phyloP scores from a whole-genome alignment of 2,888 invertebrate species.

The Tribolium freemani region DNA sequence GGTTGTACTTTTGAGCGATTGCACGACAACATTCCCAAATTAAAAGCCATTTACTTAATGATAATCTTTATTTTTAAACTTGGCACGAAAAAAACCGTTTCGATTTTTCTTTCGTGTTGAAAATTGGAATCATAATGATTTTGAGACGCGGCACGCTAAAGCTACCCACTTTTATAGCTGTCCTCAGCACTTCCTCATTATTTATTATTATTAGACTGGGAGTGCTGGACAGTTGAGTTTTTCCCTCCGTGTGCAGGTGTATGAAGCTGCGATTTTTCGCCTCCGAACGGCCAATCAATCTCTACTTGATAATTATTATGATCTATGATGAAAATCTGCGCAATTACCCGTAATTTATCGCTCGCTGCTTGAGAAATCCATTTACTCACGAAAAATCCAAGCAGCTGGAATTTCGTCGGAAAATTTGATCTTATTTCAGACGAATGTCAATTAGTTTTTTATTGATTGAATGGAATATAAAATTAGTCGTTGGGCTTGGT shows the following conservation, averaged over 20 bases:
- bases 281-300: not conserved
- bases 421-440: not conserved
- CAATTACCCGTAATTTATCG: constrained; percentile 17
- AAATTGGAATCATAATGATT: not conserved
- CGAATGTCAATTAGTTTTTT: constrained; percentile 37
- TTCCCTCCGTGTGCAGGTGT: not conserved
- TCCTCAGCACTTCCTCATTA: not conserved
- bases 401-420: not conserved
- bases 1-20: not conserved
- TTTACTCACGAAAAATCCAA: not conserved
- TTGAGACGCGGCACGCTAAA: not conserved
- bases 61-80: constrained; percentile 32
- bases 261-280: not conserved
- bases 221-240: not conserved
- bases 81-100: constrained; percentile 4
- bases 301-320: constrained; percentile 15
- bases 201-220: not conserved
- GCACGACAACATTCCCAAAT: constrained; percentile 29
- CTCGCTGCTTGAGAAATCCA: constrained; percentile 1
- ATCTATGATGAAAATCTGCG: constrained; percentile 19
- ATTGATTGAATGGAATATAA: constrained; percentile 34
- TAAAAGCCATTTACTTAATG: constrained; percentile 36
- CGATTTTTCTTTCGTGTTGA: constrained; percentile 11
- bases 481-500: constrained; percentile 41
- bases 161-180: not conserved